Evolutionary conservation across 2,888 invertebrate genomes (phyloP).

Genomic region (Coenonympha glycerion): DNA sequence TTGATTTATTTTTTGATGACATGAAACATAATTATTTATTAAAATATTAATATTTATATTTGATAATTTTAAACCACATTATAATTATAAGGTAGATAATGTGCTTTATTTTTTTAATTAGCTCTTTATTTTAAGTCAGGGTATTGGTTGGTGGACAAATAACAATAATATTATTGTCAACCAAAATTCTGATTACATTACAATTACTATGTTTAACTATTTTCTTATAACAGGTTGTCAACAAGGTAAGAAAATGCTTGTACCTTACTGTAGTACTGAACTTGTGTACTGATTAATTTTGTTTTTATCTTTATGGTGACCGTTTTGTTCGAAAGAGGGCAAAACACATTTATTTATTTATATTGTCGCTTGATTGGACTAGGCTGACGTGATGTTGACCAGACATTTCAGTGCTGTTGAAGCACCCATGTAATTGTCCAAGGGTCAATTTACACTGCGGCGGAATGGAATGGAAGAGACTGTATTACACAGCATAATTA

Average conservation of each 20-base stretch:
- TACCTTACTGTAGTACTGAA: conserved; percentile 42
- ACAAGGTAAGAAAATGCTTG: conserved; percentile 67
- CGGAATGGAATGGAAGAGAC: too few species aligned
- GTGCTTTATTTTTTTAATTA: conserved; percentile 2
- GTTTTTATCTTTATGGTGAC: conserved; percentile 10
- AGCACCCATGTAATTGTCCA: too few species aligned
- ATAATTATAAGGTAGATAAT: neutral
- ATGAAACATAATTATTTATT: too few species aligned
- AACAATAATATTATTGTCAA: neutral
- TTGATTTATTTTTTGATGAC: too few species aligned
- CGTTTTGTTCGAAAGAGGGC: conserved; percentile 28
- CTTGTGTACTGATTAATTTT: conserved; percentile 33
- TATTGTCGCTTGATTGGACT: too few species aligned
- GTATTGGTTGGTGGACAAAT: conserved; percentile 12
- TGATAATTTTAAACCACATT: neutral
- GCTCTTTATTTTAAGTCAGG: conserved; percentile 18
- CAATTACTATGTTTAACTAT: conserved; percentile 29
- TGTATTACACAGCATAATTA: too few species aligned
- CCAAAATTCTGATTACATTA: conserved; percentile 23
- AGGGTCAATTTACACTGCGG: too few species aligned
- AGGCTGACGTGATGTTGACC: too few species aligned
- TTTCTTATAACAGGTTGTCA: conserved; percentile 65
- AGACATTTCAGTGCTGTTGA: too few species aligned
- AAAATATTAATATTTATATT: too few species aligned
- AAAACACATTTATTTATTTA: too few species aligned